phyloP scores from a whole-genome alignment of 2,888 invertebrate genomes.

The Sipha maydis region DNA sequence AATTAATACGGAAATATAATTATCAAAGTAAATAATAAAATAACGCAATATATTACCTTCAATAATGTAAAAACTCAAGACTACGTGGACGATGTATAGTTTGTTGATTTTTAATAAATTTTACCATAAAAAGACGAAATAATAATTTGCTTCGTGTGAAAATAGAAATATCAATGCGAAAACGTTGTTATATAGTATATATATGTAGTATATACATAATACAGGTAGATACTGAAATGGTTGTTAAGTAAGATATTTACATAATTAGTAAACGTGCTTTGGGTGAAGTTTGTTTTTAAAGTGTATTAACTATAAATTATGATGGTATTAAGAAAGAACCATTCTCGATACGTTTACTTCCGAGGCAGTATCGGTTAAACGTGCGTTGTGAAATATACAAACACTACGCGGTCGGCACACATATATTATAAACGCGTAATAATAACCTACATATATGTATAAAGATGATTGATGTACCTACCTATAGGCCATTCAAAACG shows the following conservation, averaged over 20 bases:
- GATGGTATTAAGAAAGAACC: not conserved
- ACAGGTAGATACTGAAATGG: not conserved
- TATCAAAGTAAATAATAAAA: not conserved
- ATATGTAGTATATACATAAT: too few species aligned
- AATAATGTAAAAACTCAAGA: too few species aligned
- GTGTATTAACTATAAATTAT: conserved; percentile 23
- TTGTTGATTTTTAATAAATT: not conserved
- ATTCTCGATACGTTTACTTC: not conserved
- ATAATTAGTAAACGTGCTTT: conserved; percentile 7
- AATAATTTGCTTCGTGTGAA: not conserved
- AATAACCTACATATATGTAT: not conserved
- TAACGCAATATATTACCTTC: not conserved
- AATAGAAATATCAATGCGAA: too few species aligned
- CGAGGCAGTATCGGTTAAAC: not conserved
- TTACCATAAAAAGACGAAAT: not conserved
- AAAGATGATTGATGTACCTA: not conserved
- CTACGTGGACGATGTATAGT: too few species aligned
- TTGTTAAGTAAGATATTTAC: conserved; percentile 20
- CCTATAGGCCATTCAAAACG: not conserved
- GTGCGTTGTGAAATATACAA: conserved; percentile 2
- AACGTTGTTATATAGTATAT: too few species aligned
- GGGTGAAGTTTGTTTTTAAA: conserved; percentile 46
- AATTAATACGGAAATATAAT: not conserved
- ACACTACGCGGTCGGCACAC: not conserved
- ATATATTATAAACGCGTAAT: not conserved